Evolutionary conservation across 2,113 vertebrate species (phyloP).

Genomic region (Myrmecobius fasciatus): DNA sequence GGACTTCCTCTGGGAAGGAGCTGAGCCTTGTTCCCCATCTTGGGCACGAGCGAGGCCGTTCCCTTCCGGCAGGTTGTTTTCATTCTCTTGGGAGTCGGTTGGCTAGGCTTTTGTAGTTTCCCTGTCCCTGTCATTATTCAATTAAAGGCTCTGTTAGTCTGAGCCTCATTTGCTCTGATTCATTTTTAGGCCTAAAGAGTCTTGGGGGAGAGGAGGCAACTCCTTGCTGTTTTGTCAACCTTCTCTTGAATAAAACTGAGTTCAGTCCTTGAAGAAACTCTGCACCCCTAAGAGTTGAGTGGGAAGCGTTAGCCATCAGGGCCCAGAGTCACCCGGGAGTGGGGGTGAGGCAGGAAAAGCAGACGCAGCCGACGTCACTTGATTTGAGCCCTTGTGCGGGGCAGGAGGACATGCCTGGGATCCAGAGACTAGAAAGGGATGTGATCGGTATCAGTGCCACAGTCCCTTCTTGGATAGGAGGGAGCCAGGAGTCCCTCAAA

Average conservation of each 20-base stretch:
- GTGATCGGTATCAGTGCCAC: not conserved
- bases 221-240: not conserved
- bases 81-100: not conserved
- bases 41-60: not conserved
- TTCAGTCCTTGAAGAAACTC: constrained; percentile 26
- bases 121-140: not conserved
- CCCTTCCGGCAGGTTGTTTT: not conserved
- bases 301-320: not conserved
- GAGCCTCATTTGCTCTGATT: not conserved
- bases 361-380: constrained; percentile 28
- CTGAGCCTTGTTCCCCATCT: not conserved
- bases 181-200: constrained; percentile 25
- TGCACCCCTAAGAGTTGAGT: not conserved
- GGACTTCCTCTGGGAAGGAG: not conserved
- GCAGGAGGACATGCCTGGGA: constrained; percentile 50
- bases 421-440: constrained; percentile 30
- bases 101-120: not conserved
- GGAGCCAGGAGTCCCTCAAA: not conserved
- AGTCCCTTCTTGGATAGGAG: constrained; percentile 21
- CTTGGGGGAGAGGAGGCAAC: not conserved
- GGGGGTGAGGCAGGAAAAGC: not conserved
- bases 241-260: constrained; percentile 32
- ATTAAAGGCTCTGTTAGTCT: constrained; percentile 1
- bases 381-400: constrained; percentile 4
- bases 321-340: constrained; percentile 13